Conservation (phyloP, 64 coral and sea anemone genomes). For the Actinia tenebrosa region DNA sequence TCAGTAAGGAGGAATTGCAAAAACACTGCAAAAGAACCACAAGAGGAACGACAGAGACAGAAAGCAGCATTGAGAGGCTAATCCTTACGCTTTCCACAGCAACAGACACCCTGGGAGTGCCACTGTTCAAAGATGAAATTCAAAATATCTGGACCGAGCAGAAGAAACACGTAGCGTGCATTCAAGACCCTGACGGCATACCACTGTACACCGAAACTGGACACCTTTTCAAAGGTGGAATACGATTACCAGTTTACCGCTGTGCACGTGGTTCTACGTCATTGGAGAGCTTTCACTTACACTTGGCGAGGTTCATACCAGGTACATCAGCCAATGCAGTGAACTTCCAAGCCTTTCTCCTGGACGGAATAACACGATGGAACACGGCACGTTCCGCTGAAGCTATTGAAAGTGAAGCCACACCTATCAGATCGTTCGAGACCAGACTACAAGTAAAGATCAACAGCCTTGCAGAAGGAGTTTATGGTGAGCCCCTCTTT, state of each 20-base stretch:
- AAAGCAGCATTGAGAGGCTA: background rate
- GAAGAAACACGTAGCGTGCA: background rate
- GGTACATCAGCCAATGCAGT: slow-evolving; percentile 29
- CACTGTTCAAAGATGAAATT: background rate
- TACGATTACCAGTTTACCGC: slow-evolving; percentile 18
- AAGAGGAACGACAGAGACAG: background rate
- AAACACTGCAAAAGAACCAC: background rate
- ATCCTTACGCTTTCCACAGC: background rate
- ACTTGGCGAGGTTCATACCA: slow-evolving; percentile 32
- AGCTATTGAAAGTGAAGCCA: background rate
- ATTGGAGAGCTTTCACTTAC: slow-evolving; percentile 51
- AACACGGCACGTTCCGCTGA: background rate
- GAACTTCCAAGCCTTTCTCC: slow-evolving; percentile 30
- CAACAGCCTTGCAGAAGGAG: background rate
- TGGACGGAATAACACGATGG: slow-evolving; percentile 16
- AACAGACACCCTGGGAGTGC: background rate
- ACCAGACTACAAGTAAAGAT: background rate
- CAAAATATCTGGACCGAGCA: background rate
- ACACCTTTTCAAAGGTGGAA: slow-evolving; percentile 19
- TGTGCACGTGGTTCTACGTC: slow-evolving; percentile 39
- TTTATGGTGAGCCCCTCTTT: slow-evolving; percentile 1
- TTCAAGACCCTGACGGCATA: slow-evolving; percentile 32
- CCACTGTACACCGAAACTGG: slow-evolving; percentile 28
- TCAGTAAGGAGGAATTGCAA: slow-evolving; percentile 10
- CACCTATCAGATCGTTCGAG: background rate